Conservation (phyloP, 1,140 invertebrate species). For the Reticulitermes speratus region DNA sequence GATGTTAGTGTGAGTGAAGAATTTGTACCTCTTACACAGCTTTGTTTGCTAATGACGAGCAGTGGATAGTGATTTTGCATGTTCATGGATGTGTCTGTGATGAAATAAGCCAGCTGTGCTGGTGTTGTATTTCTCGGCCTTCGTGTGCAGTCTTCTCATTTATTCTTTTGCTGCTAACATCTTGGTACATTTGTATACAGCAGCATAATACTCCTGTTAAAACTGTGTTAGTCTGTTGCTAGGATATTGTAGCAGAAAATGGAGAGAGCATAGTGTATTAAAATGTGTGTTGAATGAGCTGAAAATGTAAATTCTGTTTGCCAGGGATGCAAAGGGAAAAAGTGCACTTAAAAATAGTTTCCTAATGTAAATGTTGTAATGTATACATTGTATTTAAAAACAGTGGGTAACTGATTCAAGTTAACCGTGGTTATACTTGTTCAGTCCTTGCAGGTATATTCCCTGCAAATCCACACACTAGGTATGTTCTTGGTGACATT, state of each 20-base stretch:
- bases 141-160: background rate
- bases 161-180: background rate
- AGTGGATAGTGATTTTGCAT: background rate
- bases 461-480: background rate
- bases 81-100: background rate
- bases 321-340: conserved; percentile 14
- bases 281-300: background rate
- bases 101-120: background rate
- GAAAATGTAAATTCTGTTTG: background rate
- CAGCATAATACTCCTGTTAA: background rate
- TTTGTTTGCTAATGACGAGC: background rate
- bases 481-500: background rate
- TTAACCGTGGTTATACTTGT: background rate
- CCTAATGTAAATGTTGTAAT: conserved; percentile 4
- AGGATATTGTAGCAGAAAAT: background rate
- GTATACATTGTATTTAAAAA: background rate
- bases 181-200: background rate
- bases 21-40: background rate
- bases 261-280: background rate
- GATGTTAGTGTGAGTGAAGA: background rate
- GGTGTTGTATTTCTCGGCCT: background rate
- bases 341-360: conserved; percentile 5
- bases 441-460: background rate
- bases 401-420: background rate
- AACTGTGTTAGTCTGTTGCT: background rate